phyloP scores from a whole-genome alignment of 1,140 invertebrate genomes.

The Drosophila obscura region DNA sequence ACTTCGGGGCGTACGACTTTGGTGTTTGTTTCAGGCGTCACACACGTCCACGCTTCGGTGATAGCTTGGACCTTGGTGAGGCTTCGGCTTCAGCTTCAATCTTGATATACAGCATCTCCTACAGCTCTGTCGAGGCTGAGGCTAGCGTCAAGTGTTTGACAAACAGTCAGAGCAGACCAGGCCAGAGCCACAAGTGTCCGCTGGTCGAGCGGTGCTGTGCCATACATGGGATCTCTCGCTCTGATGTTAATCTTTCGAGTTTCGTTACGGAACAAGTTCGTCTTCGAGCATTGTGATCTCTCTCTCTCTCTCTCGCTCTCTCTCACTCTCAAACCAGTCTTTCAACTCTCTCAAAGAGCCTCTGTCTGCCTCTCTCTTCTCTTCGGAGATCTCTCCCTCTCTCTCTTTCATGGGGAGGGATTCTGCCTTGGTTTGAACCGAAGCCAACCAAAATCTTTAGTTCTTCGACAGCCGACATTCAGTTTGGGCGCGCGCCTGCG shows the following conservation, averaged over 20 bases:
- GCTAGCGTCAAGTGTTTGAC: slow-evolving; percentile 69
- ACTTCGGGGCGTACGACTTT: slow-evolving; percentile 24
- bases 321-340: slow-evolving; percentile 58
- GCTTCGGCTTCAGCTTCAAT: slow-evolving; percentile 17
- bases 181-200: slow-evolving; percentile 46
- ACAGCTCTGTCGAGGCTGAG: slow-evolving; percentile 23
- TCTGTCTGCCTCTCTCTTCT: slow-evolving; percentile 11
- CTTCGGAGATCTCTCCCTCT: slow-evolving; percentile 1
- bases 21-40: slow-evolving; percentile 18
- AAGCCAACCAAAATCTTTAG: slow-evolving; percentile 70
- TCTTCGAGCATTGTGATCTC: slow-evolving; percentile 22
- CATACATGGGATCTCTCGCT: slow-evolving; percentile 41
- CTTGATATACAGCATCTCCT: background rate
- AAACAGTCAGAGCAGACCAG: slow-evolving; percentile 22
- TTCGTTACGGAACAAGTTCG: slow-evolving; percentile 60
- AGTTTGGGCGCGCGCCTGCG: slow-evolving; percentile 83
- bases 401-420: slow-evolving; percentile 26
- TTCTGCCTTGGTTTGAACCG: slow-evolving; percentile 64
- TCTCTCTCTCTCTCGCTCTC: slow-evolving; percentile 17
- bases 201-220: slow-evolving; percentile 25
- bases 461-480: slow-evolving; percentile 82
- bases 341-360: slow-evolving; percentile 18
- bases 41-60: slow-evolving; percentile 44
- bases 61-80: slow-evolving; percentile 63
- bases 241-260: slow-evolving; percentile 64